These are phyloP conservation scores for Capreolus pygargus DNA, from an alignment of 2,113 vertebrate species.

Conservation along the genomic window DNA sequence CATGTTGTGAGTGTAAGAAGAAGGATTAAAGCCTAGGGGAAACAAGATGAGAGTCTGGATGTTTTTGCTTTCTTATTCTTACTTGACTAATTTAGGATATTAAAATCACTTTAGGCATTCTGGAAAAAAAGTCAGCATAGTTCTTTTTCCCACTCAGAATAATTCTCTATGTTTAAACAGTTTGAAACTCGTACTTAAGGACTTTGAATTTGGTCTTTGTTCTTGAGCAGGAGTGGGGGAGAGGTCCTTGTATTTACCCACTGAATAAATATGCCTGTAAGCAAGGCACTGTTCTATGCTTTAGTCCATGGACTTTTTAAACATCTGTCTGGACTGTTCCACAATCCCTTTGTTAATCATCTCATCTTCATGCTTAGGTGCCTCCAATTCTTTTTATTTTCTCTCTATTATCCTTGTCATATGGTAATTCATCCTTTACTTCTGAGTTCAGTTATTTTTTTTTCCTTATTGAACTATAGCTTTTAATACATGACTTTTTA, in stretches of 20 bases:
- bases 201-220: slow-evolving; percentile 15
- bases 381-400: background rate
- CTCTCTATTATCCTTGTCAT: background rate
- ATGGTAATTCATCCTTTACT: background rate
- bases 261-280: slow-evolving; percentile 28
- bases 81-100: slow-evolving; percentile 40
- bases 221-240: background rate
- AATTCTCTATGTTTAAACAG: slow-evolving; percentile 48
- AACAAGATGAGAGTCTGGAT: background rate
- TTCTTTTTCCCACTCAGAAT: slow-evolving; percentile 21
- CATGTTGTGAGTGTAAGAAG: background rate
- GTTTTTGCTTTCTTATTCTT: slow-evolving; percentile 34
- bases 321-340: slow-evolving; percentile 31
- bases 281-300: background rate
- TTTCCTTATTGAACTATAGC: background rate
- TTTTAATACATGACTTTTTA: background rate
- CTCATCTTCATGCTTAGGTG: slow-evolving; percentile 18
- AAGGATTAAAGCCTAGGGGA: background rate
- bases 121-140: slow-evolving; percentile 27
- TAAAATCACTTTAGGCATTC: slow-evolving; percentile 41
- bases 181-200: slow-evolving; percentile 41
- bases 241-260: background rate
- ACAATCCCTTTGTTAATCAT: slow-evolving; percentile 27
- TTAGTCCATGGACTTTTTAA: slow-evolving; percentile 25
- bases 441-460: background rate